Base-by-base conservation (phyloP, 2,888 invertebrate species). In the Hartigia nigra region DNA sequence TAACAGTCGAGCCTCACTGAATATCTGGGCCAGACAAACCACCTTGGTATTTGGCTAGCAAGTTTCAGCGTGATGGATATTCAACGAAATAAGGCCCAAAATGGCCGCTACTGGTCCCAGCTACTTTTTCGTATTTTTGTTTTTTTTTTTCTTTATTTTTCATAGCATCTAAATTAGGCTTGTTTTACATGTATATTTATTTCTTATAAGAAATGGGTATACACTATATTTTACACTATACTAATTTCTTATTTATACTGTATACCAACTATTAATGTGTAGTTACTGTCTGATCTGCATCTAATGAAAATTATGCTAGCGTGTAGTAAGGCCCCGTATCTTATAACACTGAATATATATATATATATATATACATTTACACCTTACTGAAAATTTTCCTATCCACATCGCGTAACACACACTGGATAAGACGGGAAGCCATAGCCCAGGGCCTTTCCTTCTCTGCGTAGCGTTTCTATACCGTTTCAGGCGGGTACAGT, bases 381-480 rank as follows among this genome's bases (percentile, higher is more conserved):
- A 39, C 55, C 74, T 36, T 69, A 31, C 74, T 32, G 76, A 76
- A 76, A 87, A 87, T 86, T 88, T 86, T 84, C 83, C 86, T 87
- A 89, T 87, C 87, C 88, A 85, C 88, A 88, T 89, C 89, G 86
- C 85, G 85, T 82, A 83, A 86, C 84, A 78, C 81, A 80, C 82
- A 39, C 76, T 82, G 88, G 87, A 89, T 89, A 89, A 89, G 89
- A 89, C 87, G 88, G 87, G 87, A 90, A 89, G 89, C 88, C 86
- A 90, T 90, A 88, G 89, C 90, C 87, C 75, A 81, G 79, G 87
- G 90, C 85, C 84, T 86, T 89, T 88, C 86, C 88, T 87, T 87
- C 88, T 85, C 82, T 81, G 82, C 80, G 80, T 79, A 84, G 80
- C 84, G 81, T 83, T 80, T 79, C 77, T 81, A 82, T 78, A 76